phyloP scores from a whole-genome alignment of 2,888 invertebrate species.

The Dioctria linearis region DNA sequence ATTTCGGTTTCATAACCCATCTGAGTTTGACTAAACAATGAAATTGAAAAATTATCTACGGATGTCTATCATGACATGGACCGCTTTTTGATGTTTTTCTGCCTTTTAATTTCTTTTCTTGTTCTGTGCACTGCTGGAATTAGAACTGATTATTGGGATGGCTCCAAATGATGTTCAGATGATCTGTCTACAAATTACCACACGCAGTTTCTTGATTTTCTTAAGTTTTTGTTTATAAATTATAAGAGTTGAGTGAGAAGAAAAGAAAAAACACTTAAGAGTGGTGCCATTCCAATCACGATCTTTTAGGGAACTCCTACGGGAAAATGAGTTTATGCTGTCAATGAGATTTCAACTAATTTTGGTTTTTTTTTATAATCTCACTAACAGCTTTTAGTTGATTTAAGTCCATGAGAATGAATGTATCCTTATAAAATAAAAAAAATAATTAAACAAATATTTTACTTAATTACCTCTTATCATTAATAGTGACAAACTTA shows the following conservation, averaged over 20 bases:
- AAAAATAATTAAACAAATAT: too few species aligned
- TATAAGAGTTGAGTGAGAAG: not conserved
- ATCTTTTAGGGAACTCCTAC: too few species aligned
- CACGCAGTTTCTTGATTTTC: conserved; percentile 51
- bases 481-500: too few species aligned
- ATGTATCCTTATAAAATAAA: too few species aligned
- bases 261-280: too few species aligned
- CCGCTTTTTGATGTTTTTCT: conserved; percentile 44
- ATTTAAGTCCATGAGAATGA: too few species aligned
- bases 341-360: too few species aligned
- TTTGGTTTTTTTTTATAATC: too few species aligned
- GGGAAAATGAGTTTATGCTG: too few species aligned
- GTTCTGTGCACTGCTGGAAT: conserved; percentile 38
- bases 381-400: too few species aligned
- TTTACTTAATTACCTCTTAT: too few species aligned
- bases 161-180: conserved; percentile 1
- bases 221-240: conserved; percentile 47
- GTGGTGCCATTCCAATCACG: too few species aligned
- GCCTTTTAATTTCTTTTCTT: conserved; percentile 46
- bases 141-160: conserved; percentile 13
- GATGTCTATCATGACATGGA: conserved; percentile 51
- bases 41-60: conserved; percentile 53
- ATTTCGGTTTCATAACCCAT: not conserved
- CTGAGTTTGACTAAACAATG: conserved; percentile 39
- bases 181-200: conserved; percentile 30